Evolutionary conservation across 2,113 vertebrate genomes (phyloP).

Genomic region (Daboia siamensis): DNA sequence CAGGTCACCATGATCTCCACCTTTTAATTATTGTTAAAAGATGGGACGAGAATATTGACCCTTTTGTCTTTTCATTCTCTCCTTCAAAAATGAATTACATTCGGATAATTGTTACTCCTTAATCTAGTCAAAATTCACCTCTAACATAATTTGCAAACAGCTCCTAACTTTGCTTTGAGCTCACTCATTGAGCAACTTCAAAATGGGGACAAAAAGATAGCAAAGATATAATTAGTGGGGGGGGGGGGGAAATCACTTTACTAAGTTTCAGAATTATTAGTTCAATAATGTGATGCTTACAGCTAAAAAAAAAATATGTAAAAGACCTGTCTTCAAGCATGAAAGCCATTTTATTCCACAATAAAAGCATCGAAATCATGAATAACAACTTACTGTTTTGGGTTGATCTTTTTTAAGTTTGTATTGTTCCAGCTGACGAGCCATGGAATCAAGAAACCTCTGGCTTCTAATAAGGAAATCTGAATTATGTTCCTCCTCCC

Average conservation of each 20-base stretch:
- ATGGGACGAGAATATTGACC: background rate
- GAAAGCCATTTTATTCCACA: background rate
- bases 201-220: background rate
- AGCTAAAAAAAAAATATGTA: no score
- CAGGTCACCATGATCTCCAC: background rate
- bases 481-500: conserved; percentile 45
- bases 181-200: background rate
- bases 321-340: background rate
- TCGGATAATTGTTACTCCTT: no score
- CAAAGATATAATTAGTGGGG: background rate
- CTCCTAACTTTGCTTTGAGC: background rate
- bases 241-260: no score
- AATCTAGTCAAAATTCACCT: background rate
- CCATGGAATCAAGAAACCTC: conserved; percentile 56
- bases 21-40: background rate
- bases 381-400: conserved; percentile 14
- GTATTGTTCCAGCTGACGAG: conserved; percentile 55
- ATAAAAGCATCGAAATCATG: background rate
- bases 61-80: background rate
- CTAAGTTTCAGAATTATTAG: background rate
- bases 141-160: background rate
- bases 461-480: conserved; percentile 52
- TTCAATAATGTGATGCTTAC: background rate
- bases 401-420: conserved; percentile 48
- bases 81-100: background rate